Evolutionary conservation across 2,888 invertebrate genomes (phyloP).

Genomic region (Ypsolopha scabrella): DNA sequence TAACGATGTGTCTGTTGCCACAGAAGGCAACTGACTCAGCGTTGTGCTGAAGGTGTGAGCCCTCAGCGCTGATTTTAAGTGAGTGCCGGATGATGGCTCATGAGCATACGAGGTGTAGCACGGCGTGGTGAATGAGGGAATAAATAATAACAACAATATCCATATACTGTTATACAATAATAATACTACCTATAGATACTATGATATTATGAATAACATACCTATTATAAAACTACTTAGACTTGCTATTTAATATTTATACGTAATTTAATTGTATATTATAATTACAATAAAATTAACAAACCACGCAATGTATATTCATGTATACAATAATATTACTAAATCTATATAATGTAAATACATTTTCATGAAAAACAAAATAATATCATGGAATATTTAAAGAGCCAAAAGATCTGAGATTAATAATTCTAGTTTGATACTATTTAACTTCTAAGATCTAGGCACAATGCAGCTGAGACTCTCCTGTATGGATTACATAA

Average conservation of each 20-base stretch:
- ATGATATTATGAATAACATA: too few species aligned
- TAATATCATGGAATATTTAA: conserved; percentile 71
- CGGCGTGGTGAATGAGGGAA: too few species aligned
- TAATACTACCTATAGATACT: too few species aligned
- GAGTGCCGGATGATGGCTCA: too few species aligned
- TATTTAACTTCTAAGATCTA: conserved; percentile 70
- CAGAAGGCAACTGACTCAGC: too few species aligned
- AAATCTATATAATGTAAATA: conserved; percentile 69
- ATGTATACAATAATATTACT: conserved; percentile 64
- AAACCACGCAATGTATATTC: conserved; percentile 68
- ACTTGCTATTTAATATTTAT: conserved; percentile 64
- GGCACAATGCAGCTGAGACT: conserved; percentile 72
- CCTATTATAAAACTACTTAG: conserved; percentile 60
- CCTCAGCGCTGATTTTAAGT: too few species aligned
- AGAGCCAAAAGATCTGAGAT: conserved; percentile 70
- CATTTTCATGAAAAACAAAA: conserved; percentile 66
- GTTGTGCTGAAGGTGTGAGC: too few species aligned
- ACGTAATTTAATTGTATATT: conserved; percentile 64
- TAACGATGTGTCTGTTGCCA: too few species aligned
- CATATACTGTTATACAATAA: too few species aligned
- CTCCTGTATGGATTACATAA: conserved; percentile 68
- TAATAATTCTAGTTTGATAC: conserved; percentile 66
- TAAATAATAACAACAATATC: too few species aligned
- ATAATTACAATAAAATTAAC: conserved; percentile 59
- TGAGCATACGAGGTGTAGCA: too few species aligned